Evolutionary conservation across 64 coral and sea anemone species (phyloP), one percentile per base, ranked within the genome.

Genomic region (Pachyseris speciosa): DNA sequence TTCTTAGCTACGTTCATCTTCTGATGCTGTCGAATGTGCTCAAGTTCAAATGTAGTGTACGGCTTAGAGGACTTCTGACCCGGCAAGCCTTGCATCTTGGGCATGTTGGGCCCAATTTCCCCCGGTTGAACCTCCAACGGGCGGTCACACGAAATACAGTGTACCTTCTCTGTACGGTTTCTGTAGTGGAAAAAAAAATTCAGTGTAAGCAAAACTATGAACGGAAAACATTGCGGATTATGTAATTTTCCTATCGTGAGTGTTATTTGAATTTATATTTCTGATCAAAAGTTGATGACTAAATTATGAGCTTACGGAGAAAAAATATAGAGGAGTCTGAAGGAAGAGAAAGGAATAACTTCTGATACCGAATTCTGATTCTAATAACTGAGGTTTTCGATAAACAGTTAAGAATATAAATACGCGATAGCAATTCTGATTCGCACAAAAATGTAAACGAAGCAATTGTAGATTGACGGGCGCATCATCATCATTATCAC

Each of bases 61-160:
- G 95, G 95, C 61, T 96, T 96, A 17, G 77, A 43, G 38, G 95
- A 93, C 80, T 96, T 96, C 47, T 96, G 95, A 22, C 78, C 42
- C 5, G 95, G 95, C 9, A 96, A 64, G 4, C 90, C 38, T 73
- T 93, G 90, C 13, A 93, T 96, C 63, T 96, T 96, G 0, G 95
- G 95, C 81, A 88, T 88, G 47, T 72, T 92, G 1, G 86, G 79
- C 69, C 53, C 77, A 49, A 60, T 76, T 12, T 15, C 72, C 1
- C 85, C 80, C 4, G 90, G 84, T 36, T 91, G 75, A 11, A 96
- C 86, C 38, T 96, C 95, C 28, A 96, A 57, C 6, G 86, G 79
- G 38, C 95, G 78, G 64, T 96, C 91, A 80, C 95, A 96, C 53
- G 95, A 96, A 48, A 96, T 96, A 38, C 95, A 96, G 20, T 96